Base-by-base conservation (phyloP, 2,888 invertebrate genomes). In the Imbricaverruca yamaguchii region DNA sequence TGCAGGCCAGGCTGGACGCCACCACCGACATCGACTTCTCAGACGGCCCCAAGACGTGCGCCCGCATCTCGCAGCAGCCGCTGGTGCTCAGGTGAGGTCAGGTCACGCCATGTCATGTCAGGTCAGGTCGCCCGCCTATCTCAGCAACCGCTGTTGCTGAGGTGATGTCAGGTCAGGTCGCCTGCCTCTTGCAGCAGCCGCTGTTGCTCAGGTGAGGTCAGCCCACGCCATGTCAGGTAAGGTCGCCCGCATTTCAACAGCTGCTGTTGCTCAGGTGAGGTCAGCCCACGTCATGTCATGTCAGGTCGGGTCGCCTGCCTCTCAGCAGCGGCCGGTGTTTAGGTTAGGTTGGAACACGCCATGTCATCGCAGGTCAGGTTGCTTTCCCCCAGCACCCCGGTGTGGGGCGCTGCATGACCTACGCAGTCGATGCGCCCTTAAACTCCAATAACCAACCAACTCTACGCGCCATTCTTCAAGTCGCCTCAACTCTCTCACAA, bases 21-120 rank as follows among this genome's bases (percentile, higher is more conserved):
- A 89, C 91, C 78, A 92, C 93, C 0, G 91, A 94, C 86, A 90
- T 93, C 63, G 93, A 94, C 85, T 95, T 95, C 86, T 92, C 91
- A 80, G 91, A 91, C 39, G 90, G 90, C 81, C 90, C 92, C n/a
- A 91, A 92, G 84, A 88, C 94, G 81, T 95, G 94, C 87, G 90
- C 94, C 89, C 91, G 92, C 85, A 89, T 95, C 69, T 39, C 53
- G 7, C 69, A 74, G 25, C 15, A 6, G 69, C 69, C 69, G 53
- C 39, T 74, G 15, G 39, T 74, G 69, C 69, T 74, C 39, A 39
- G 69, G 69, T 74, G 69, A 74, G 69, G n/a, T n/a, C n/a, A n/a
- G n/a, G n/a, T n/a, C n/a, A n/a, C n/a, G n/a, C n/a, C n/a, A n/a
- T n/a, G n/a, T n/a, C n/a, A n/a, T n/a, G n/a, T n/a, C n/a, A n/a